phyloP scores from a whole-genome alignment of 2,888 invertebrate species.

The Hirtodrosophila alboralis region DNA sequence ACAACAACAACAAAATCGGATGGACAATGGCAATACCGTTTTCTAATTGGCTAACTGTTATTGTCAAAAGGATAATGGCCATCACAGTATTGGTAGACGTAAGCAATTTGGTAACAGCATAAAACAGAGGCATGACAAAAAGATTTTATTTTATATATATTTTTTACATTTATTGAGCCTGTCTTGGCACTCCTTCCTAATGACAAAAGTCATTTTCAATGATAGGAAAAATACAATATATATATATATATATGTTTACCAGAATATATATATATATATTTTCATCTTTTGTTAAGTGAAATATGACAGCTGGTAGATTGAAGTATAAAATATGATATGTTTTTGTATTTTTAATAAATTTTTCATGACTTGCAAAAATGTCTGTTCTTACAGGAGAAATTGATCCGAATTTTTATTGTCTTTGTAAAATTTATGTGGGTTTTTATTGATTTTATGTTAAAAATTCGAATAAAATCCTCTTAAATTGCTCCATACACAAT shows the following conservation, averaged over 20 bases:
- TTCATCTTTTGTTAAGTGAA: conserved; percentile 13
- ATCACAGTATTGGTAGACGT: conserved; percentile 25
- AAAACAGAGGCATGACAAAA: conserved; percentile 36
- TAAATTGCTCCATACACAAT: conserved; percentile 4
- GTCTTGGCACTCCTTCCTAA: conserved; percentile 38
- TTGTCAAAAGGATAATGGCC: conserved; percentile 66
- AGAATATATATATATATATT: neutral
- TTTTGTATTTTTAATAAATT: conserved; percentile 35
- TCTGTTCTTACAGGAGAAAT: conserved; percentile 4
- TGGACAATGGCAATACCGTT: conserved; percentile 46
- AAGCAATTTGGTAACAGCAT: conserved; percentile 29
- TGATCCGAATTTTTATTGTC: neutral
- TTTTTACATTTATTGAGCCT: conserved; percentile 33
- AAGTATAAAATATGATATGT: conserved; percentile 3
- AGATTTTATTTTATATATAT: conserved; percentile 6
- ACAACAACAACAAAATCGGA: conserved; percentile 23
- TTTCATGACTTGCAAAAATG: conserved; percentile 38
- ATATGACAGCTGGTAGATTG: conserved; percentile 3
- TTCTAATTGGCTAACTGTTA: conserved; percentile 74
- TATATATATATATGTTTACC: too few relatives aligned
- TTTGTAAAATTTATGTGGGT: conserved; percentile 8
- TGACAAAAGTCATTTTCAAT: conserved; percentile 48
- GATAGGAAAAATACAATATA: conserved; percentile 1
- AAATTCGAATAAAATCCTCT: conserved; percentile 9
- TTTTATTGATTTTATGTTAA: conserved; percentile 30